These are phyloP conservation scores for Sminthurinus signatus DNA, from an alignment of 1,140 invertebrate genomes.

Conservation along the genomic window DNA sequence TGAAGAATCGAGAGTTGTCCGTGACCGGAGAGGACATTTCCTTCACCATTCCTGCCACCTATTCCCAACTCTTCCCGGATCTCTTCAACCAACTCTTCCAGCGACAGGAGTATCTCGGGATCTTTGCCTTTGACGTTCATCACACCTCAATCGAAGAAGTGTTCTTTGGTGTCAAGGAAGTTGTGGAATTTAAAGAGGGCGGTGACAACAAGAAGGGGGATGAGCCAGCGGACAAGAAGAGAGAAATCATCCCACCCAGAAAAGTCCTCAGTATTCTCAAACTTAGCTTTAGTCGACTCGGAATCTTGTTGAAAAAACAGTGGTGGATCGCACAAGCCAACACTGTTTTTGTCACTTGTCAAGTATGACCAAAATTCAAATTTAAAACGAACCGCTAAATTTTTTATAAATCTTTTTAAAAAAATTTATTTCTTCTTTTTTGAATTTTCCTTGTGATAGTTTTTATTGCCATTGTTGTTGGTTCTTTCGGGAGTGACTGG, in stretches of 20 bases:
- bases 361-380: neutral
- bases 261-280: neutral
- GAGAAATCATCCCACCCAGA: neutral
- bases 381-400: too few species aligned
- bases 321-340: neutral
- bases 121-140: constrained; percentile 4
- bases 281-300: neutral
- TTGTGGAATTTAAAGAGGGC: neutral
- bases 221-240: too few species aligned
- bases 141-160: constrained; percentile 8
- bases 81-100: constrained; percentile 2
- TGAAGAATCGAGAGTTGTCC: constrained; percentile 3
- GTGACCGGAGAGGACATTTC: constrained; percentile 3
- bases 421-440: neutral
- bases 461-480: neutral
- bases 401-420: too few species aligned
- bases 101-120: neutral
- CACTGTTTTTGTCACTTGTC: neutral
- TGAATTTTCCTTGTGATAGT: constrained; percentile 1
- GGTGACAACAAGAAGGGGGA: neutral
- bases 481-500: neutral
- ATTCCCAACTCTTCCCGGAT: neutral
- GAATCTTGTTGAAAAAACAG: neutral
- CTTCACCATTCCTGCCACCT: neutral
- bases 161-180: neutral